Conservation (phyloP, 1,140 invertebrate genomes). For the Drosophila bocqueti region DNA sequence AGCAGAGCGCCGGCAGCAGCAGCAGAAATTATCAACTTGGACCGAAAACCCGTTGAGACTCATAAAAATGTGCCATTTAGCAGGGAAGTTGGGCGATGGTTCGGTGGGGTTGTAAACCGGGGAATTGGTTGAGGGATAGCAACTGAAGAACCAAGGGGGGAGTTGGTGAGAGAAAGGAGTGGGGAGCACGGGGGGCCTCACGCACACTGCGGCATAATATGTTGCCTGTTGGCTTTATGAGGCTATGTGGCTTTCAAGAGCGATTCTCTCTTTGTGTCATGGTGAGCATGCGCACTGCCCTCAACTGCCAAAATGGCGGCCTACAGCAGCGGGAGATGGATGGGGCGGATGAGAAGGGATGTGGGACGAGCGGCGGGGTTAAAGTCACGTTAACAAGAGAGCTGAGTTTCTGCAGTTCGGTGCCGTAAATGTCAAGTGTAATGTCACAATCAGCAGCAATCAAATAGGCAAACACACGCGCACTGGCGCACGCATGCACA, state of each 20-base stretch:
- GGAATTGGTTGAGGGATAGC: slow-evolving; percentile 24
- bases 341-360: neutral
- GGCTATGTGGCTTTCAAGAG: slow-evolving; percentile 55
- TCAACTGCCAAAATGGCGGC: slow-evolving; percentile 74
- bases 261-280: slow-evolving; percentile 59
- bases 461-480: slow-evolving; percentile 76
- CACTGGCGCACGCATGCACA: slow-evolving; percentile 26
- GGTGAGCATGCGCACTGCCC: slow-evolving; percentile 72
- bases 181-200: slow-evolving; percentile 6
- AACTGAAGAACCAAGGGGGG: neutral
- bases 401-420: slow-evolving; percentile 53
- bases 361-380: neutral
- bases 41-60: slow-evolving; percentile 76
- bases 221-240: slow-evolving; percentile 56
- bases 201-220: slow-evolving; percentile 60
- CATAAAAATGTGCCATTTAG: slow-evolving; percentile 83
- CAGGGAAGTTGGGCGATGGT: slow-evolving; percentile 51
- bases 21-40: slow-evolving; percentile 78
- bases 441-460: slow-evolving; percentile 83
- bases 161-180: neutral
- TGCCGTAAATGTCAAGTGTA: slow-evolving; percentile 84
- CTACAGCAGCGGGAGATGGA: slow-evolving; percentile 23
- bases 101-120: slow-evolving; percentile 17
- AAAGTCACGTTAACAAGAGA: slow-evolving; percentile 28
- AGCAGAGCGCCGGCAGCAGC: slow-evolving; percentile 23